phyloP scores from a whole-genome alignment of 2,797 vertebrate genomes.

The Cossypha dichroa region DNA sequence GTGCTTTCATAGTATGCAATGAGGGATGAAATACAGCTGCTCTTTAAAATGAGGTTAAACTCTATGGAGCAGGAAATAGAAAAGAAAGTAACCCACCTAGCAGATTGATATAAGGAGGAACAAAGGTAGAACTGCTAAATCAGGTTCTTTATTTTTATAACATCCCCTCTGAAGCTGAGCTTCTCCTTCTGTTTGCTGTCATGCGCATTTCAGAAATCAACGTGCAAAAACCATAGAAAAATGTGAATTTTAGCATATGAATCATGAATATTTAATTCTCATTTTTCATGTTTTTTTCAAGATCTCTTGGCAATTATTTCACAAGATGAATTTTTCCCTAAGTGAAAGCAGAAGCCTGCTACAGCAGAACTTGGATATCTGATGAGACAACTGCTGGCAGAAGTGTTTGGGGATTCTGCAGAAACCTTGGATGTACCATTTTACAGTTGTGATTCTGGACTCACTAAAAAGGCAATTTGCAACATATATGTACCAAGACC shows the following conservation, averaged over 20 bases:
- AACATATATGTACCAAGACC: not conserved
- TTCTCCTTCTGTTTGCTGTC: not conserved
- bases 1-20: not conserved
- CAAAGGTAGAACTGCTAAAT: not conserved
- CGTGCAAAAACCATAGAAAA: not conserved
- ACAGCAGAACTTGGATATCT: slow-evolving; percentile 32
- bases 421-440: slow-evolving; percentile 1
- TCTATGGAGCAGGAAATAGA: not conserved
- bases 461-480: not conserved
- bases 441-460: slow-evolving; percentile 28
- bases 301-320: slow-evolving; percentile 36
- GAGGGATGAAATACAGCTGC: not conserved
- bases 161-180: not conserved
- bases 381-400: slow-evolving; percentile 35
- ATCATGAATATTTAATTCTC: slow-evolving; percentile 16
- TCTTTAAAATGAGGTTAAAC: not conserved
- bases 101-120: not conserved
- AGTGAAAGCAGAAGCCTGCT: not conserved
- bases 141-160: not conserved
- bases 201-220: not conserved
- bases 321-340: not conserved
- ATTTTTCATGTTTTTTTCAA: slow-evolving; percentile 12
- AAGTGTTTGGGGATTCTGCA: not conserved
- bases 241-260: not conserved
- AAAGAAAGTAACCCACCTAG: not conserved